Evolutionary conservation across 2,113 vertebrate species (phyloP), one percentile per base, ranked within the genome.

Genomic region (Eidolon helvum): DNA sequence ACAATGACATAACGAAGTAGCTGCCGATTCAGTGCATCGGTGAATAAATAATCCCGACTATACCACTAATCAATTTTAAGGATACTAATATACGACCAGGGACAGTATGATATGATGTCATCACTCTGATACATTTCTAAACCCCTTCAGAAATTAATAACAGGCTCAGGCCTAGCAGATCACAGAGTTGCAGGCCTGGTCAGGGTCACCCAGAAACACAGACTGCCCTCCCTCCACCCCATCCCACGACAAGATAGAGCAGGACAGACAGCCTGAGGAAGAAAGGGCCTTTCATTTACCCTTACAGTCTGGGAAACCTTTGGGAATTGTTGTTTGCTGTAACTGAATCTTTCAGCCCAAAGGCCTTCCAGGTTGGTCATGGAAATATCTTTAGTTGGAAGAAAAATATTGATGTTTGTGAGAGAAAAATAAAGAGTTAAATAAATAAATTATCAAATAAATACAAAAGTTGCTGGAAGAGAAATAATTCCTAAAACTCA

Each of bases 291-390:
- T 97, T 98, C 94, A 98, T 87, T 85, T 88, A 68, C 68, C 66
- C 80, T 91, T 71, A 89, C 82, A 89, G 12, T 61, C 97, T n/a
- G 21, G 92, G 86, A 88, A 95, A 53, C 94, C 96, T 95, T 50
- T 95, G 96, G 96, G 96, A 97, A 93, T 94, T 98, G 93, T 92
- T 97, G 94, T 96, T 97, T 96, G 95, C 91, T 95, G 92, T 96
- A 97, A 97, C 82, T 59, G 43, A 92, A 95, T 89, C 96, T 94
- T 86, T 59, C 18, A 71, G 94, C 63, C 66, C 40, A 35, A 95
- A 96, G 77, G 66, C 38, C 82, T 96, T 98, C 90, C 82, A 87
- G 91, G 88, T 91, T 97, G 95, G 91, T 90, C 63, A 94, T 87
- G 82, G 90, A 95, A 95, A 50, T 94, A 92, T 84, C 74, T 96